Evolutionary conservation across 2,113 vertebrate genomes (phyloP), one percentile per base, ranked within the genome.

Genomic region (Capreolus pygargus): DNA sequence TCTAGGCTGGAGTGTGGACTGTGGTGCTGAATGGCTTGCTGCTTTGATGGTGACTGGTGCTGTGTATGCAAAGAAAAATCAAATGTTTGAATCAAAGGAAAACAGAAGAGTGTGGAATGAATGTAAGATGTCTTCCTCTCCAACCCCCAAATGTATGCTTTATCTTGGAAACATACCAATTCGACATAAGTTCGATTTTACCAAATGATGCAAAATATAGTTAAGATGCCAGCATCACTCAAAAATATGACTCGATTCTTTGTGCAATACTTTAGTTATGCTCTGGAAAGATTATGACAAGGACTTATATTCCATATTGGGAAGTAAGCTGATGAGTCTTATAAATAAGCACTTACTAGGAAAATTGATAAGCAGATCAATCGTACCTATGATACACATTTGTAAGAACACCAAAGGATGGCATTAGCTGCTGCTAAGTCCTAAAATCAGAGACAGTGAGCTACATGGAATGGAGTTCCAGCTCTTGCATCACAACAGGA

Each of bases 401-500:
- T 54, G 16, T 13, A 60, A 54, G 84, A 47, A 5, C 6, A 27
- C 5, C 19, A 54, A 11, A 91, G 17, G 25, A 50, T 19, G 67
- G 3, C 25, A 12, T 36, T 12, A 23, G 30, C 21, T 2, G 2
- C 33, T 23, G 7, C 33, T 81, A 28, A 91, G 70, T 43, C 16
- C 7, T 5, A 27, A 50, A 67, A 21, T 5, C 39, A 5, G 19
- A 27, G 33, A 57, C 57, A 36, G 17, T 10, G 45, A 89, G 21
- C 27, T n/a, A 4, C 15, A 5, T 9, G 36, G 57, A n/a, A 16
- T 17, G 61, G n/a, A 6, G 25, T 11, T 47, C 39, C 14, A 10
- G 15, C 52, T 16, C 19, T 4, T 8, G 15, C 1, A 1, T 21
- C 60, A 23, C 5, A 6, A 3, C 2, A 39, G 36, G 16, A 43